Evolutionary conservation across 2,888 invertebrate genomes (phyloP), one percentile per base, ranked within the genome.

Genomic region (Watsonalla binaria): DNA sequence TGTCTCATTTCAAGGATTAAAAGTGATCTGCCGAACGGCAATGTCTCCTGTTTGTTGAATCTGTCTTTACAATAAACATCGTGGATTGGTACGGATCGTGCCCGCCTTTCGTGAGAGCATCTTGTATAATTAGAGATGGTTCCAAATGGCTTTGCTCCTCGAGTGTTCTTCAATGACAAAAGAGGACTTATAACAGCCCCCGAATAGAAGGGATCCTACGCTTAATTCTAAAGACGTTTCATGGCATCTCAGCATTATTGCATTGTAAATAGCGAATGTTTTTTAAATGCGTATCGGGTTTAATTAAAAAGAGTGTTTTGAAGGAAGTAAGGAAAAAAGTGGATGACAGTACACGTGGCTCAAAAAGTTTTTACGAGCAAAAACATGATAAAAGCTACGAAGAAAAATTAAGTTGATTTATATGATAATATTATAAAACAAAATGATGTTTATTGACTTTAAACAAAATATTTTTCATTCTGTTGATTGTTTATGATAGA

Each of bases 1-100:
- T 86, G 85, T 80, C 83, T 82, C 88, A 85, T 86, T 89, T 86
- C 66, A 75, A 72, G 82, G 90, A 90, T 90, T 88, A 90, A 80
- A 83, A 82, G 75, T 80, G 86, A 86, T 86, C 82, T 77, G 75
- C 76, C 73, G 81, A 83, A 82, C 82, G 74, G 62, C 75, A 78
- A 68, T 72, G 80, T 80, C 83, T 86, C 80, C 78, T 80, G 84
- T 84, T 84, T 87, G 84, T 83, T 74, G 80, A 81, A 78, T 80
- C 78, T 79, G 82, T 78, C 75, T 83, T 82, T 75, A 82, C 79
- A 84, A 82, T 87, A 86, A 84, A 84, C 82, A 83, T 76, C 70
- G 72, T 72, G 71, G 80, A 67, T 74, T 75, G 80, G 72, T 76
- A 77, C 70, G 75, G 74, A 77, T 80, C 72, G 70, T 65, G 60